Evolutionary conservation across 2,888 invertebrate species (phyloP).

Genomic region (Aromia moschata): DNA sequence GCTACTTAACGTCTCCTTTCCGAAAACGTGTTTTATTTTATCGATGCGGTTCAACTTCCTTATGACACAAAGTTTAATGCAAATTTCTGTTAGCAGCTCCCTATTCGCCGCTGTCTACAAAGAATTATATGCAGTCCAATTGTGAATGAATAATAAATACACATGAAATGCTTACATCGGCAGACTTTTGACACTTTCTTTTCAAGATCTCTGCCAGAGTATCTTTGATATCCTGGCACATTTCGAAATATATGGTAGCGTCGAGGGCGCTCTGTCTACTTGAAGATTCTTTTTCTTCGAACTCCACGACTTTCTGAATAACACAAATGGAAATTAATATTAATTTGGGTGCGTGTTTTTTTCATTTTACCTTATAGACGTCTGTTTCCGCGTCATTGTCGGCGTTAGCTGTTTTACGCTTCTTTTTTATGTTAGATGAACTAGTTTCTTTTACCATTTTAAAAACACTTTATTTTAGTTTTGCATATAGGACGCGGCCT

Average conservation of each 20-base stretch:
- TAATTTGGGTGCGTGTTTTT: background rate
- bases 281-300: conserved; percentile 79
- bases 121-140: conserved; percentile 11
- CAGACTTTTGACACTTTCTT: conserved; percentile 63
- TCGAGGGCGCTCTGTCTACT: conserved; percentile 74
- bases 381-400: conserved; percentile 66
- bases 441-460: conserved; percentile 64
- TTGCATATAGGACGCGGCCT: too few species aligned
- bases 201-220: conserved; percentile 75
- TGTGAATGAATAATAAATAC: background rate
- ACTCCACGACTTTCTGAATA: conserved; percentile 72
- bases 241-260: conserved; percentile 72
- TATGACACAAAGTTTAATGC: conserved; percentile 80
- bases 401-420: conserved; percentile 65
- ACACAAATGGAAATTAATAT: background rate
- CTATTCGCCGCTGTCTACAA: conserved; percentile 61
- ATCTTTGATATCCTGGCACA: conserved; percentile 76
- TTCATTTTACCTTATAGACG: conserved; percentile 67
- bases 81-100: conserved; percentile 67
- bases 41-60: conserved; percentile 92
- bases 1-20: conserved; percentile 81
- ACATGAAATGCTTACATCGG: conserved; percentile 32
- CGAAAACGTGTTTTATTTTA: conserved; percentile 85
- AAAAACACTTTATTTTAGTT: too few species aligned
- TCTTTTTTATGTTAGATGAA: conserved; percentile 66